Base-by-base conservation (phyloP, 1,140 invertebrate genomes). In the Tribolium madens region DNA sequence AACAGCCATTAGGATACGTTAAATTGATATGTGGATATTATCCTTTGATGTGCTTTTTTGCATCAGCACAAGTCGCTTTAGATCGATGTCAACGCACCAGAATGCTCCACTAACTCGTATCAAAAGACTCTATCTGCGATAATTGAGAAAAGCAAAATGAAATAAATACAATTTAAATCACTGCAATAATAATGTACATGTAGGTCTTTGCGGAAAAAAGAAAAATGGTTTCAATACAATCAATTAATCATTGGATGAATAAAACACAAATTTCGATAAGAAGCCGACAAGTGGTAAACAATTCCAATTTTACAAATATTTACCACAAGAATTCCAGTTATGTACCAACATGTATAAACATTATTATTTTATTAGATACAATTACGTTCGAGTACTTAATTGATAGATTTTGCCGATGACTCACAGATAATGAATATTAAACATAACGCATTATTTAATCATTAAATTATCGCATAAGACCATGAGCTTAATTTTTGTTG, bases 1-100 rank as follows among this genome's bases (percentile, higher is more conserved):
- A 64, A 64, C 57, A 33, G 57, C 21, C 26, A 33, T 64, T 26
- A 64, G 26, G n/a, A 64, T 64, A 14, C 57, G 26, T 60, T 26
- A 26, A 60, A 60, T 26, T 60, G 53, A 60, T 26, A 13, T 60
- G 53, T 52, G 53, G 17, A 60, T 60, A 21, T 26, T 60, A 21
- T 1, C 7, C 18, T 60, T 60, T 60, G 17, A 60, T 60, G 53
- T 18, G 21, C 13, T 21, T 60, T 10, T 60, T 15, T 52, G 14
- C 50, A 15, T 52, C 14, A 15, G 10, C 6, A 7, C 3, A 1
- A 6, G 7, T 3, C 7, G 10, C 13, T 26, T 26, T 26, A 5
- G 6, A 5, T 21, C 18, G 18, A 21, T 21, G 18, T 1, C 21
- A 26, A 26, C 21, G 21, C 21, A 26, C 21, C 21, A 26, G 3